A percentile compares a stretch with the other conserved stretches of the same genome.
Evolutionary conservation across 2,113 vertebrate species (phyloP).

Genomic region (Carassius gibelio): DNA sequence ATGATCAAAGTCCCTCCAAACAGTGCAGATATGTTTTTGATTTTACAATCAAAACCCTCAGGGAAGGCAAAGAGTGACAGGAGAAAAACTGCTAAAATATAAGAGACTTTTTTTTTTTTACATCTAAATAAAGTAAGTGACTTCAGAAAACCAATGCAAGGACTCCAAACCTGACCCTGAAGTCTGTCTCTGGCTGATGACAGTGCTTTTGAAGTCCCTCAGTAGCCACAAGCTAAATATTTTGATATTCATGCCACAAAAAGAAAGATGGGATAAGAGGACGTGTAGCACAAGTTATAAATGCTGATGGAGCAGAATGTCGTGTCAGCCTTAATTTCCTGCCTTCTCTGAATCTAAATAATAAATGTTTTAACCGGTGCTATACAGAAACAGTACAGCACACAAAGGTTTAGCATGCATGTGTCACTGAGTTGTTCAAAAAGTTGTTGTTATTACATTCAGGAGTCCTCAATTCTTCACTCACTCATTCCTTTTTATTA

Average conservation of each 20-base stretch:
- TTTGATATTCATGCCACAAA: slow-evolving; percentile 18
- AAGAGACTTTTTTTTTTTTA: slow-evolving; percentile 21
- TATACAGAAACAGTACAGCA: slow-evolving; percentile 29
- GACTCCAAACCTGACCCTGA: neutral
- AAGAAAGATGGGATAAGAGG: slow-evolving; percentile 1
- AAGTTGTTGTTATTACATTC: neutral
- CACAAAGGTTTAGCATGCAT: neutral
- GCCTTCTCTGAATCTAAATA: slow-evolving; percentile 27
- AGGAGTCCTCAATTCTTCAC: neutral
- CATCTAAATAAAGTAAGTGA: slow-evolving; percentile 17
- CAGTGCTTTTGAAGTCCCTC: neutral
- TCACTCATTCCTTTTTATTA: neutral
- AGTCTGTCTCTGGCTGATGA: neutral
- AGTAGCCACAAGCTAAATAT: slow-evolving; percentile 10
- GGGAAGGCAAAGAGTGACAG: slow-evolving; percentile 11
- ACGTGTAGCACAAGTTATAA: neutral
- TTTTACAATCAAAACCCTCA: slow-evolving; percentile 1
- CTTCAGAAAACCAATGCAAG: neutral
- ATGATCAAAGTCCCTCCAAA: slow-evolving; percentile 20
- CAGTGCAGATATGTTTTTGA: neutral
- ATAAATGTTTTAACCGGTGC: slow-evolving; percentile 50
- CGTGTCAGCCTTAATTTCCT: neutral
- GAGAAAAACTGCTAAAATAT: slow-evolving; percentile 31
- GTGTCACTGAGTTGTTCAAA: slow-evolving; percentile 28
- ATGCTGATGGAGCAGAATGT: slow-evolving; percentile 30